These are phyloP conservation scores for Pteria penguin DNA, from an alignment of 2,888 invertebrate species.

Conservation along the genomic window DNA sequence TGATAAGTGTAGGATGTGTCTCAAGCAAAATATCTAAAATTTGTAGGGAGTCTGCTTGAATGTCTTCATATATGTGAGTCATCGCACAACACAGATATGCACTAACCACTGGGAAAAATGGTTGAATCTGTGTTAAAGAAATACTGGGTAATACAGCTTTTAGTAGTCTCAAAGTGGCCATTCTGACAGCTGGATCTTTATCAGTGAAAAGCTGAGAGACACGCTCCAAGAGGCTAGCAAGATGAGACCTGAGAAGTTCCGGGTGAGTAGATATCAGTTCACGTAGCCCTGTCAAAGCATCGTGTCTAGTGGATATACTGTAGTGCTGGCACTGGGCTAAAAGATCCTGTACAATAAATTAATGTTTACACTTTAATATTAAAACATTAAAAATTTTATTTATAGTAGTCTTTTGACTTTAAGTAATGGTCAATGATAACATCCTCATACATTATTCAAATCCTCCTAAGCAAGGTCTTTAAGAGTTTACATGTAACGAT, in stretches of 20 bases:
- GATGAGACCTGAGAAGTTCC: slow-evolving; percentile 83
- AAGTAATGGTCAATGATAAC: no score
- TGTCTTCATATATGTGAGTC: slow-evolving; percentile 90
- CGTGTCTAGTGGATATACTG: slow-evolving; percentile 85
- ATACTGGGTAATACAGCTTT: slow-evolving; percentile 64
- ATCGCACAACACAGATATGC: slow-evolving; percentile 92
- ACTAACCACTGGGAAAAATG: slow-evolving; percentile 89
- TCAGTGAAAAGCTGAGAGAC: slow-evolving; percentile 87
- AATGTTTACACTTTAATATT: no score
- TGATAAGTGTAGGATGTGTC: slow-evolving; percentile 85
- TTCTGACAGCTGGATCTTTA: slow-evolving; percentile 84
- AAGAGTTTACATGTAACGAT: no score
- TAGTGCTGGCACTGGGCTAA: slow-evolving; percentile 87
- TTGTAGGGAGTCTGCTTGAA: slow-evolving; percentile 91
- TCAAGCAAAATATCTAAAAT: slow-evolving; percentile 89
- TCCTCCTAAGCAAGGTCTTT: no score
- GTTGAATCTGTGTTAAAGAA: slow-evolving; percentile 78
- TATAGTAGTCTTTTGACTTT: no score
- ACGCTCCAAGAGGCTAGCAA: slow-evolving; percentile 86
- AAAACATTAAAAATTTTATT: no score
- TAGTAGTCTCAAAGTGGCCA: slow-evolving; percentile 82
- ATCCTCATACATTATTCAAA: no score
- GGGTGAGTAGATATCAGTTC: slow-evolving; percentile 82
- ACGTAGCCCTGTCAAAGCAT: slow-evolving; percentile 83
- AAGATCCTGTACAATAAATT: slow-evolving; percentile 83